Evolutionary conservation across 2,888 invertebrate species (phyloP), one percentile per base, ranked within the genome.

Genomic region (Carterocephalus palaemon): DNA sequence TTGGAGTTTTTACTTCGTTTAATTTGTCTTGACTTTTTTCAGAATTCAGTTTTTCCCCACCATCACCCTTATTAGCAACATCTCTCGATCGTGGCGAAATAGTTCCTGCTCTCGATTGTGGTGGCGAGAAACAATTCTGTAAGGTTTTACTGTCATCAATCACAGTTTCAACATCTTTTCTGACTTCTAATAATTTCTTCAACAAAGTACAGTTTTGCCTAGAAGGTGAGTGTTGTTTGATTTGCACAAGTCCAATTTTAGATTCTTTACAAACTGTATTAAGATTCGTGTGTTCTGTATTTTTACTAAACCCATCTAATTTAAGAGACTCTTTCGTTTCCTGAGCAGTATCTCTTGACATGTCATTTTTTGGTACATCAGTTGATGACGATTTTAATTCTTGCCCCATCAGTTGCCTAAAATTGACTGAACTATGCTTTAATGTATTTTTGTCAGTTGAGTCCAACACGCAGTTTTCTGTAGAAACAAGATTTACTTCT

Each of bases 181-280:
- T 75, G 51, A 69, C 75, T 69, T 84, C 82, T 52, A 86, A 62
- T 36, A 86, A 68, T 56, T 81, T 79, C 58, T 86, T 86, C 37
- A 86, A 59, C 45, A 86, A 64, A 41, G 81, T 83, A 64, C 82
- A 85, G 52, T 82, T 84, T 60, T 81, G 76, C 48, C 73, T 62
- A 45, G 72, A 56, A 38, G 63, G 47, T 37, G 52, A 52, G 50
- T 61, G 63, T 32, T 63, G 62, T 46, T 62, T 68, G 47, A 50
- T 50, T 33, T 38, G 39, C 13, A 38, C 19, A 38, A 16, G 17
- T 24, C 9, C 17, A 3, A 32, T 45, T 24, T 45, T 37, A 45
- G 59, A 46, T 50, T 63, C 32, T 57, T 60, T 52, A 46, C 51
- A 53, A 33, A 13, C 10, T 29, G 29, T 28, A 42, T 50, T 53